Evolutionary conservation across 2,113 vertebrate genomes (phyloP).

Genomic region (Cathartes aura): DNA sequence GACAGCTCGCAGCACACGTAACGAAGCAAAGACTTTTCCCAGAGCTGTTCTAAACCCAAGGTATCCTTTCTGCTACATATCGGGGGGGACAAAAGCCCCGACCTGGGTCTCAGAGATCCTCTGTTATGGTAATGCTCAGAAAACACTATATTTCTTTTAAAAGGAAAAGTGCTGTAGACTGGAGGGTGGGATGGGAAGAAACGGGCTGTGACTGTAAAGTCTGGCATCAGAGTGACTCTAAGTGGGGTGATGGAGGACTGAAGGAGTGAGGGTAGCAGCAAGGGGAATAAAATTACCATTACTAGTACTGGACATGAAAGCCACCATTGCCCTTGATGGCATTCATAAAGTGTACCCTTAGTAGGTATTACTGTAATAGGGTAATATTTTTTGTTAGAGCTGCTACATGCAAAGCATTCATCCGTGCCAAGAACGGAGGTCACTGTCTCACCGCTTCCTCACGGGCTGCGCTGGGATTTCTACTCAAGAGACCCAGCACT

Average conservation of each 20-base stretch:
- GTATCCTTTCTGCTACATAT: not conserved
- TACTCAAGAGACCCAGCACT: not conserved
- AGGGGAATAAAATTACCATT: slow-evolving; percentile 10
- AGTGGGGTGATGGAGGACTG: not conserved
- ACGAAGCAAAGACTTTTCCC: not conserved
- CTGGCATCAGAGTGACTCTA: not conserved
- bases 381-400: slow-evolving; percentile 26
- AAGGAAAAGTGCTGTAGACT: not conserved
- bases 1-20: fast-evolving
- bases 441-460: not conserved
- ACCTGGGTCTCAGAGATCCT: not conserved
- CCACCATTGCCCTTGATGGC: slow-evolving; percentile 43
- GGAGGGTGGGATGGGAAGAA: not conserved
- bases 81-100: not conserved
- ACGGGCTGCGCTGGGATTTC: not conserved
- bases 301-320: slow-evolving; percentile 3
- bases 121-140: not conserved
- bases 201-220: fast-evolving
- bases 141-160: not conserved
- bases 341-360: slow-evolving; percentile 1
- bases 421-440: slow-evolving; percentile 22
- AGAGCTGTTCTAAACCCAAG: not conserved
- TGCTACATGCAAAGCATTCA: not conserved
- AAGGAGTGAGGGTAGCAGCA: not conserved
- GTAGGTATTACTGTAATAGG: slow-evolving; percentile 23